phyloP scores from a whole-genome alignment of 1,140 invertebrate genomes.

The Cotesia typhae region DNA sequence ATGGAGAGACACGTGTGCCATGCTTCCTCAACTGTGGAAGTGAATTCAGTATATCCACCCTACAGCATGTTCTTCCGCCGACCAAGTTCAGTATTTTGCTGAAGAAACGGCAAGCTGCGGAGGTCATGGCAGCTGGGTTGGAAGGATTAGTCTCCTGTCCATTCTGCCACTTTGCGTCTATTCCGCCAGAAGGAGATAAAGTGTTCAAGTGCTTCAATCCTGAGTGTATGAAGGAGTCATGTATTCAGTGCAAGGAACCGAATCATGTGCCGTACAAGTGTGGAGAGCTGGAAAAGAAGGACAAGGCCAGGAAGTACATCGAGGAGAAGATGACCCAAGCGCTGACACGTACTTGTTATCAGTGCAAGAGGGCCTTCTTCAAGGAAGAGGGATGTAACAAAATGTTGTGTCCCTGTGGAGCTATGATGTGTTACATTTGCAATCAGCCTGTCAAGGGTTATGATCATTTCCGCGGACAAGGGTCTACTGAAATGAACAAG shows the following conservation, averaged over 20 bases:
- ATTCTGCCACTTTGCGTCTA: conserved; percentile 73
- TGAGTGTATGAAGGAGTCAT: conserved; percentile 74
- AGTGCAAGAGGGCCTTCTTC: conserved; percentile 70
- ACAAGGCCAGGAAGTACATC: conserved; percentile 68
- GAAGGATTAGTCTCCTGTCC: conserved; percentile 72
- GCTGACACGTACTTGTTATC: conserved; percentile 71
- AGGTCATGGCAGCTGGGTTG: conserved; percentile 70
- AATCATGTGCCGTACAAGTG: conserved; percentile 73
- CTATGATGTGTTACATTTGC: conserved; percentile 76
- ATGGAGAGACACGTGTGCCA: conserved; percentile 65
- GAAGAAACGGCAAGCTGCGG: conserved; percentile 67
- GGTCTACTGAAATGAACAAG: conserved; percentile 43
- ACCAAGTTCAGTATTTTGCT: conserved; percentile 68
- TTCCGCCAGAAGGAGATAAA: conserved; percentile 69
- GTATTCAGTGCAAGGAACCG: conserved; percentile 70
- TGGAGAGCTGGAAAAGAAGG: conserved; percentile 70
- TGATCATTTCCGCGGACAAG: conserved; percentile 69
- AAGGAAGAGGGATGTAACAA: conserved; percentile 77
- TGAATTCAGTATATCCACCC: conserved; percentile 61
- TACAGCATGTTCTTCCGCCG: conserved; percentile 66
- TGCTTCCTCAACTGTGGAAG: conserved; percentile 65
- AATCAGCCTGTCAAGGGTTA: conserved; percentile 69
- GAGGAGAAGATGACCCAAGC: conserved; percentile 76
- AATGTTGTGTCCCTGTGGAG: conserved; percentile 75
- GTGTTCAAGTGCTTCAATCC: conserved; percentile 73